Conservation (phyloP, 2,113 vertebrate species). For the cattle (Bos taurus) region DNA sequence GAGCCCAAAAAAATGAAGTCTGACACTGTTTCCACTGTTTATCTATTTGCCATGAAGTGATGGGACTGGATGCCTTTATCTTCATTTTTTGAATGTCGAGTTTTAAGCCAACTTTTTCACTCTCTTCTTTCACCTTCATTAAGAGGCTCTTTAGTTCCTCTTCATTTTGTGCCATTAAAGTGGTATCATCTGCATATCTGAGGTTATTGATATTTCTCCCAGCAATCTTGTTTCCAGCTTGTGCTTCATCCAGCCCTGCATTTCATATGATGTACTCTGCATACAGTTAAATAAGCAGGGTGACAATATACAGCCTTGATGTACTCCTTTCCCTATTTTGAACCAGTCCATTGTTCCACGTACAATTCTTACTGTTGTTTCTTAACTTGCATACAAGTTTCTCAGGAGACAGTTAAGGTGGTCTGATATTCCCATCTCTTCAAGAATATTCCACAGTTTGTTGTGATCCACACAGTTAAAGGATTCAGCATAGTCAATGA, state of each 20-base stretch:
- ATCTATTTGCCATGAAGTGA: no score
- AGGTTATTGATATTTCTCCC: neutral
- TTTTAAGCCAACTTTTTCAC: neutral
- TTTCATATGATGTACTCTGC: neutral
- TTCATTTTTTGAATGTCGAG: no score
- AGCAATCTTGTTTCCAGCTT: neutral
- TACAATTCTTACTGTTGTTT: neutral
- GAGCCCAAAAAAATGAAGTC: neutral
- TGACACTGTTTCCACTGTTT: no score
- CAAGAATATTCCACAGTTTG: neutral
- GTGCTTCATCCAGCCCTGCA: neutral
- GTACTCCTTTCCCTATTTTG: neutral
- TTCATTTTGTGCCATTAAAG: neutral
- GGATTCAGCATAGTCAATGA: neutral
- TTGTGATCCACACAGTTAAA: neutral
- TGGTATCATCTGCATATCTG: neutral
- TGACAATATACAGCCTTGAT: neutral
- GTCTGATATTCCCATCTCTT: neutral
- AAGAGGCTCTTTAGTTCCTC: neutral
- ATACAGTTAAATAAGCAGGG: neutral
- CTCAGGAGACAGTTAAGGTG: neutral
- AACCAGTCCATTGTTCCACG: neutral
- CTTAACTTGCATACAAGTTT: neutral
- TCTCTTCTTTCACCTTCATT: neutral
- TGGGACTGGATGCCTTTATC: no score